Evolutionary conservation across 2,888 invertebrate species (phyloP), one percentile per base, ranked within the genome.

Genomic region (Dicyrtoma fusca): DNA sequence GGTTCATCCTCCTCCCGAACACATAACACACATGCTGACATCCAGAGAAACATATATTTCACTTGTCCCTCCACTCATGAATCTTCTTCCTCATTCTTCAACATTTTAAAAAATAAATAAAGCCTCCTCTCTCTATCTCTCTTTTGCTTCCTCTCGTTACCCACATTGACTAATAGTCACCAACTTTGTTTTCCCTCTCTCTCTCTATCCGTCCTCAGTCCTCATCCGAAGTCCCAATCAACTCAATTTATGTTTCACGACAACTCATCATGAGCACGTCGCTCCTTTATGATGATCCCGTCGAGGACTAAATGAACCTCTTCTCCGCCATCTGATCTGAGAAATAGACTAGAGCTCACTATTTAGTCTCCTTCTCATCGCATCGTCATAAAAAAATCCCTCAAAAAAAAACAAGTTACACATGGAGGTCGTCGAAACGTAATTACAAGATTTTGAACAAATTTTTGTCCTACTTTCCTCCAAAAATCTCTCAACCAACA

Each of bases 41-140:
- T 25, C 65, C 53, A 44, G 17, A 44, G 19, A 44, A n/a, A 63
- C 23, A 47, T 47, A 63, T 21, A 63, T 63, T 63, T 47, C 63
- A 63, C 63, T 63, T 63, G 63, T 45, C 63, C 47, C 47, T 44
- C 45, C 21, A 45, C 66, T 66, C 66, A 66, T 66, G 66, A 66
- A 66, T 66, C 66, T 66, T 66, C 66, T 66, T 66, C 66, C 66
- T 66, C 53, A 66, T 66, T 66, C 55, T 55, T 25, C 23, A 63
- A 65, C 14, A 26, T 66, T 34, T 66, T 19, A 17, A 23, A 65
- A 51, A 53, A 53, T 14, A 25, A n/a, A n/a, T n/a, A n/a, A n/a
- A n/a, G n/a, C 34, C 17, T 51, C 49, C 13, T 51, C 65, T 26
- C 34, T 59, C 59, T 19, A 2, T 8, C 53, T 26, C 34, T 8